Conservation (phyloP, 2,113 vertebrate genomes). For the Gnathonemus echidnorhynchus region DNA sequence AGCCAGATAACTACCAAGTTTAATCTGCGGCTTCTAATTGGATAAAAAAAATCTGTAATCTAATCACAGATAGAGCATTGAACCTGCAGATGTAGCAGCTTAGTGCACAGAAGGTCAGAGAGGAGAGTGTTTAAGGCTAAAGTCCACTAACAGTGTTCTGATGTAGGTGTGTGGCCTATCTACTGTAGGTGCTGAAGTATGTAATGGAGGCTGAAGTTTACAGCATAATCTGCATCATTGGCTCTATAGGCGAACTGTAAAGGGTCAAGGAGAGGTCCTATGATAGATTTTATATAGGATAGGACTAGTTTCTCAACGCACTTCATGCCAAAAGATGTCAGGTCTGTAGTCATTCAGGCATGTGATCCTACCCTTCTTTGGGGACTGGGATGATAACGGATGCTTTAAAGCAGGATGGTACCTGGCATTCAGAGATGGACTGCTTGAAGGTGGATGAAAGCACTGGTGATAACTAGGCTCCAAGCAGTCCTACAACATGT, state of each 20-base stretch:
- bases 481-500: background rate
- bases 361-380: background rate
- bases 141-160: background rate
- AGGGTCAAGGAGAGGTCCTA: no score
- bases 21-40: background rate
- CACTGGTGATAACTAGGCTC: background rate
- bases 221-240: no score
- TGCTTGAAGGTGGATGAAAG: background rate
- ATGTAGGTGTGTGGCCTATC: background rate
- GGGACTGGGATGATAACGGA: background rate
- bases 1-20: background rate
- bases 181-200: background rate
- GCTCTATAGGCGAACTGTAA: no score
- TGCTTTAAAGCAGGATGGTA: background rate
- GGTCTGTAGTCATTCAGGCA: no score
- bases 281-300: no score
- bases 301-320: no score
- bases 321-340: no score
- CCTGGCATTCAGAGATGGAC: background rate
- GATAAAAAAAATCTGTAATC: background rate
- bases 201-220: background rate
- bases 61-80: no score
- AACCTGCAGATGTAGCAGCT: no score
- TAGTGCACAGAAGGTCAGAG: no score
- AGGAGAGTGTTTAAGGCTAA: no score